These are phyloP conservation scores for Calliopsis andreniformis DNA, from an alignment of 1,140 invertebrate genomes.

Conservation along the genomic window DNA sequence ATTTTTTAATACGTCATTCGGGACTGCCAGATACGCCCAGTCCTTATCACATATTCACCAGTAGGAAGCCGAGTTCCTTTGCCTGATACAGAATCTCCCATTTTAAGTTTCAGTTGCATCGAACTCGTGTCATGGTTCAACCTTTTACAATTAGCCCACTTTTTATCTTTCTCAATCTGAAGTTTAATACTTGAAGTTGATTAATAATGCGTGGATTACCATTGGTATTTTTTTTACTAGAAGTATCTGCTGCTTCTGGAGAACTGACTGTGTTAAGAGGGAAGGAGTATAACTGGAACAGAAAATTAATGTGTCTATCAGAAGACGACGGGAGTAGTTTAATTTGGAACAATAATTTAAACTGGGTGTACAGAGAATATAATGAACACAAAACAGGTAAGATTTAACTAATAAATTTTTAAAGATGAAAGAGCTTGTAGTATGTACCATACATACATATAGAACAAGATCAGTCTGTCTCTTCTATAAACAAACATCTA, in stretches of 20 bases:
- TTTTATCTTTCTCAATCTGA: background rate
- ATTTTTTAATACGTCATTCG: conserved; percentile 8
- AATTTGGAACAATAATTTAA: conserved; percentile 55
- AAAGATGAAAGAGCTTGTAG: background rate
- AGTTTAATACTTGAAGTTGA: background rate
- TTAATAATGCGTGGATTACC: background rate
- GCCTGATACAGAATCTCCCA: background rate
- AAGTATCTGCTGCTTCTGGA: background rate
- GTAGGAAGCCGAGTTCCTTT: conserved; percentile 56
- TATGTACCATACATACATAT: too few species aligned
- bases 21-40: conserved; percentile 32
- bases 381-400: too few species aligned
- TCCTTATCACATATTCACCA: conserved; percentile 48
- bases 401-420: conserved; percentile 31
- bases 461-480: background rate
- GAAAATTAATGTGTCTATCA: conserved; percentile 44
- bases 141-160: too few species aligned
- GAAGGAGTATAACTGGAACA: background rate
- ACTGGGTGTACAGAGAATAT: background rate
- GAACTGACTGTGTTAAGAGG: background rate
- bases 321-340: conserved; percentile 48
- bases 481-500: background rate
- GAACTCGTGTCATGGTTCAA: too few species aligned
- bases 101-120: background rate
- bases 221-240: conserved; percentile 1